These are phyloP conservation scores for Calyptomena viridis DNA, from an alignment of 2,113 vertebrate species.

Conservation along the genomic window DNA sequence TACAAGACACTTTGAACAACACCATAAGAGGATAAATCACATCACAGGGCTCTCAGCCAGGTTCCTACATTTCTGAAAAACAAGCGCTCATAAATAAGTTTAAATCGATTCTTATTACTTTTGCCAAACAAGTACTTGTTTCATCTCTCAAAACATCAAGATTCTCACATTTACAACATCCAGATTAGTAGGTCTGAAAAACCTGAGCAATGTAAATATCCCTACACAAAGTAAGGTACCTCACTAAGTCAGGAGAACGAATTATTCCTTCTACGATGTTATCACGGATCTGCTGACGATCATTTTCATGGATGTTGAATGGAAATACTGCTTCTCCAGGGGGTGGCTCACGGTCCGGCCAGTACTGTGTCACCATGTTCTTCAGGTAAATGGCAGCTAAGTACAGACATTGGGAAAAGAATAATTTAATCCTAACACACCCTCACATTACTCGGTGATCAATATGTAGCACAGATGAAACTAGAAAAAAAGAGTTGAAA, in stretches of 20 bases:
- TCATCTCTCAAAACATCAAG: neutral
- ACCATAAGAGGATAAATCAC: neutral
- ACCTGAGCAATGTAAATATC: neutral
- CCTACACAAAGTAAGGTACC: slow-evolving; percentile 68
- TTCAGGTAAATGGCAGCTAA: slow-evolving; percentile 97
- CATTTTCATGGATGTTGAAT: slow-evolving; percentile 97
- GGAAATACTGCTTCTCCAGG: slow-evolving; percentile 88
- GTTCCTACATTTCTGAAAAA: neutral
- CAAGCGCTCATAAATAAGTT: neutral
- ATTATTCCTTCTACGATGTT: slow-evolving; percentile 96
- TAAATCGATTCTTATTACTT: neutral
- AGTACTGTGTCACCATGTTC: slow-evolving; percentile 98
- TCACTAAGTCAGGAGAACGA: slow-evolving; percentile 91
- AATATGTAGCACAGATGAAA: neutral
- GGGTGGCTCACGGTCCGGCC: slow-evolving; percentile 92
- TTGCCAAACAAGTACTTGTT: neutral
- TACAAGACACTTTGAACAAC: neutral
- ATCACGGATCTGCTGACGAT: slow-evolving; percentile 93
- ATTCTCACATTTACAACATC: neutral
- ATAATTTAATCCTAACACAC: neutral
- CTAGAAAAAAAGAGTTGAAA: neutral
- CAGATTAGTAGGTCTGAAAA: neutral
- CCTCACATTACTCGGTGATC: neutral
- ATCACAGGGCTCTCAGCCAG: neutral
- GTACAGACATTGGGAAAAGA: neutral